Base-by-base conservation (phyloP, 2,797 vertebrate species). In the Molothrus ater region DNA sequence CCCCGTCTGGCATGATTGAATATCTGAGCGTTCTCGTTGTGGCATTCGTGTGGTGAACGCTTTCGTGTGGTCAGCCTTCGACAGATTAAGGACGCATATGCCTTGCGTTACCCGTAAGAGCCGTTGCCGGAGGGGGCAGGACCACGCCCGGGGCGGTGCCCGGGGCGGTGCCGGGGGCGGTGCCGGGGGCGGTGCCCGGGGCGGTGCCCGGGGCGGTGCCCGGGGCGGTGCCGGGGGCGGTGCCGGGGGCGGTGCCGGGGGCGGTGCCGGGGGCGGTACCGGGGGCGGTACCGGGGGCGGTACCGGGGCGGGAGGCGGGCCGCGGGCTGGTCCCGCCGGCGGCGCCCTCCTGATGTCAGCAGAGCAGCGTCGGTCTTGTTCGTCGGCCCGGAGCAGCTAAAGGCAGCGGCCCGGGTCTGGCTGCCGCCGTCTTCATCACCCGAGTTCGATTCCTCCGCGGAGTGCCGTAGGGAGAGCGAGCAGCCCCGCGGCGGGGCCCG, bases 351-450 rank as follows among this genome's bases (percentile, higher is more conserved):
- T 6, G 34, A 2, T 36, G 24, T 12, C 24, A 1, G 24, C 34
- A 7, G n/a, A 8, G 34, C 11, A 5, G 32, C 18, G 4, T 48
- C 12, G 2, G 11, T 3, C 13, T 7, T 7, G n/a, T 51, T 32
- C 21, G 28, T 25, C 9, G 42, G n/a, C 29, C 17, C 42, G 34
- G 22, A 26, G 28, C 17, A 7, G 40, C 32, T 56, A 14, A n/a
- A 38, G 50, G 6, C n/a, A 32, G 75, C 18, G 14, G 15, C 18
- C 17, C 20, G 25, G 18, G 48, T 10, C 12, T 17, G n/a, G 43
- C 13, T 6, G 13, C 19, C 26, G 32, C 7, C 17, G 26, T 13
- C 7, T 56, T 17, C 42, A 13, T 24, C 28, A 10, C 17, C 22
- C 51, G 42, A 29, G 17, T 66, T 45, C 13, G 8, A 28, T 26